A percentile compares a stretch with the other conserved stretches of the same genome.
Evolutionary conservation across 1,140 invertebrate species (phyloP).

Genomic region (Sipha flava): DNA sequence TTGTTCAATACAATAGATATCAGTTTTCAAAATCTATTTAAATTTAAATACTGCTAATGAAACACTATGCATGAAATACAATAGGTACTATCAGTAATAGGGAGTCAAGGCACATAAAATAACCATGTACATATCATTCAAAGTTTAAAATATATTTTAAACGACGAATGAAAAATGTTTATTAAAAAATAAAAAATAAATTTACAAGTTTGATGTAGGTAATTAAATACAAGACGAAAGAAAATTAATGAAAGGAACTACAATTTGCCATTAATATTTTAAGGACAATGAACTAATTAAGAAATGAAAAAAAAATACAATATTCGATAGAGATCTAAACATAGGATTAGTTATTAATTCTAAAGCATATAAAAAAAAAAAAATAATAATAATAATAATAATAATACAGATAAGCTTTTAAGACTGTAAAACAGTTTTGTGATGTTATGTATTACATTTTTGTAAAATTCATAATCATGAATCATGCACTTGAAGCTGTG

Average conservation of each 20-base stretch:
- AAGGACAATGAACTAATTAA: not conserved
- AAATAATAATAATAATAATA: not conserved
- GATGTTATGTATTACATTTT: too few species aligned
- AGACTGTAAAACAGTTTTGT: not conserved
- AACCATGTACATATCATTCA: too few species aligned
- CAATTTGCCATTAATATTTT: not conserved
- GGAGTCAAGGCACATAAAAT: too few species aligned
- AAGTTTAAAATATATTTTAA: too few species aligned
- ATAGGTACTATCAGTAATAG: too few species aligned
- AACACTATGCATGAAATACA: too few species aligned
- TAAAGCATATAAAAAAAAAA: too few species aligned
- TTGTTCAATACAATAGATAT: too few species aligned
- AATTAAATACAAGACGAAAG: not conserved
- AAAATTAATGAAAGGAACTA: conserved; percentile 1
- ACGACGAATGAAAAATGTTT: not conserved
- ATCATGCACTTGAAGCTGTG: too few species aligned
- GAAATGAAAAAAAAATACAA: not conserved
- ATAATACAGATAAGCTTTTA: not conserved
- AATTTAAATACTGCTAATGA: too few species aligned
- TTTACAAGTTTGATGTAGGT: not conserved
- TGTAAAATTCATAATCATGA: too few species aligned
- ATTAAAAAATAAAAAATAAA: conserved; percentile 3
- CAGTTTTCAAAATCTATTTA: too few species aligned
- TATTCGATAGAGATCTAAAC: not conserved
- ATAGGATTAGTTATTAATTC: not conserved